Evolutionary conservation across 2,888 invertebrate species (phyloP), one percentile per base, ranked within the genome.

Genomic region (Anoncus sp.): DNA sequence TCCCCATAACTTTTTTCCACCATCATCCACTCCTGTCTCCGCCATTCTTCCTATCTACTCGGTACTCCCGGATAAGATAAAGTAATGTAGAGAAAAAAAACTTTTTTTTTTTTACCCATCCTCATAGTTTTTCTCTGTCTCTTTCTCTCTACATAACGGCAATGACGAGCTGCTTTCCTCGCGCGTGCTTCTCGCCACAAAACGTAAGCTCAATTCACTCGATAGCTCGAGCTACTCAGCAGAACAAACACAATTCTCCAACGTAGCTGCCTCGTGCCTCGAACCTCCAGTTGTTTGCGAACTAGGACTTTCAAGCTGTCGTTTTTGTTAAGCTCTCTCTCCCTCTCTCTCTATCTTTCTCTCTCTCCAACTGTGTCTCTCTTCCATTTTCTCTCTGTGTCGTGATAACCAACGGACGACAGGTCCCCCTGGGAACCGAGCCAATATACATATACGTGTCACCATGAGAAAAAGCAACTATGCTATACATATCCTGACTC

Each of bases 151-250:
- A 22, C 20, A 40, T 38, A 59, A 10, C 59, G 43, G 59, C 59
- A 49, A 65, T 63, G 73, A 70, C 69, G 60, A 53, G 53, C 35
- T 20, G 63, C 62, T 70, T 67, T 62, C n/a, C 16, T 18, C 27
- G 77, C 67, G 67, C 72, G 75, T 75, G 75, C 66, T 63, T 49
- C 55, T 74, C 53, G 38, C 62, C 55, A 35, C 66, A 40, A 67
- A 65, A 57, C 59, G 53, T 51, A 67, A 67, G 67, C 51, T 57
- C 75, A 65, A 79, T 79, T 72, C 72, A 47, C 51, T 75, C 70
- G 70, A 74, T 78, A 55, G 43, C 53, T 18, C 45, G 47, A 22
- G 67, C 71, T 72, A 72, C 75, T 79, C 67, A 59, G 22, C 62
- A 67, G 51, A 18, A 69, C 79, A 79, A 79, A 79, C 74, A 79